Base-by-base conservation (phyloP, 2,113 vertebrate genomes). In the Pimephales promelas region DNA sequence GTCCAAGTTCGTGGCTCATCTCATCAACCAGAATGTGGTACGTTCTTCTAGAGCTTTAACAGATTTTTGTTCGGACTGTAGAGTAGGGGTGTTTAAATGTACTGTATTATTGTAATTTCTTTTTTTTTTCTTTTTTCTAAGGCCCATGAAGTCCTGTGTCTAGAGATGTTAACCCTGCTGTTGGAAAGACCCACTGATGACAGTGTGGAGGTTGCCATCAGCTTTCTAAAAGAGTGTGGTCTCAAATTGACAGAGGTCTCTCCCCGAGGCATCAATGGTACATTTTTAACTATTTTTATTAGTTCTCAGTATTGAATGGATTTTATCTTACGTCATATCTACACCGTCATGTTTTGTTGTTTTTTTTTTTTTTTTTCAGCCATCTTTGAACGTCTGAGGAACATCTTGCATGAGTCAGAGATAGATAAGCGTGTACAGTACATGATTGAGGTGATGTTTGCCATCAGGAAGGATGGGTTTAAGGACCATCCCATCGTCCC, bases 391-490 rank as follows among this genome's bases (percentile, higher is more conserved):
- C 96, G 98, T 22, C 95, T 99, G 89, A 94, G 98, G 66, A 99
- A 99, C 86, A 95, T 99, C 89, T 96, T 99, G 10, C 97, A 99
- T 0, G 98, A 99, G 86, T 99, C 98, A 1, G 94, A 98, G 92
- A 97, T 99, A 2, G 98, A 99, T 88, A 98, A 99, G 91, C 96
- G 98, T 36, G 97, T 99, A 79, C 98, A 99, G 88, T 99, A 99
- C 92, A 99, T 99, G 98, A 99, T 99, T 61, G 98, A 99, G 92
- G 98, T 99, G 76, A 98, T 99, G 98, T 99, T 99, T 88, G 98
- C 98, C 76, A 98, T 99, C 81, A 92, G 98, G 57, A 99, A 99
- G 81, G 98, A 99, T 85, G 98, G 98, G 70, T 99, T 99, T 90
- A 99, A 99, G 90, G 98, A 99, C 89, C 97, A 99, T 54, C 98